phyloP scores from a whole-genome alignment of 2,113 vertebrate genomes.

The Halichoeres trimaculatus region DNA sequence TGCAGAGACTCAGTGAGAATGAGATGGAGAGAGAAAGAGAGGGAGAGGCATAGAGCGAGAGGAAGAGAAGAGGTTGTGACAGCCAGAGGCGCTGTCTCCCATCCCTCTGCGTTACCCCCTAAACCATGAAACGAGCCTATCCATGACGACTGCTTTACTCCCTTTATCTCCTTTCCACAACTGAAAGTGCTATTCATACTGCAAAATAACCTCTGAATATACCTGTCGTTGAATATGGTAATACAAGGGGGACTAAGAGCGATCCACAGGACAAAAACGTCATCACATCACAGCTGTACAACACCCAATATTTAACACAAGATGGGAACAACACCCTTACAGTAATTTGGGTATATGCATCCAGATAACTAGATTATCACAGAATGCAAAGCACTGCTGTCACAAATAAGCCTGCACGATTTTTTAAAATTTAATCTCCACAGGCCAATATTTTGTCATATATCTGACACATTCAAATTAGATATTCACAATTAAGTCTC shows the following conservation, averaged over 20 bases:
- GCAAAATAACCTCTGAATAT: conserved; percentile 43
- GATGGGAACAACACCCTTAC: conserved; percentile 20
- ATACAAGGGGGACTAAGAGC: conserved; percentile 13
- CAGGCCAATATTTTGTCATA: conserved; percentile 6
- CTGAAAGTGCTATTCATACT: conserved; percentile 54
- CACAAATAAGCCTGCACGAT: conserved; percentile 11
- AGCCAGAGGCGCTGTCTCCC: conserved; percentile 77
- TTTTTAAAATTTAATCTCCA: neutral
- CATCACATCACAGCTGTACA: conserved; percentile 21
- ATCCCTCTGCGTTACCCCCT: conserved; percentile 53
- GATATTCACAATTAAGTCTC: conserved; percentile 7
- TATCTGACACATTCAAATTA: neutral
- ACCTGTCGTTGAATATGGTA: conserved; percentile 59
- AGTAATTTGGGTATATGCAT: neutral
- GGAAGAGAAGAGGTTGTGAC: conserved; percentile 68
- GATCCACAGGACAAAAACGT: conserved; percentile 6
- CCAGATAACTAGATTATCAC: neutral
- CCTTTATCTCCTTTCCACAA: conserved; percentile 51
- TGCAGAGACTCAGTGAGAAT: conserved; percentile 57
- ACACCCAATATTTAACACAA: conserved; percentile 12
- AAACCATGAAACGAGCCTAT: conserved; percentile 68
- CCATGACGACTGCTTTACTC: conserved; percentile 54
- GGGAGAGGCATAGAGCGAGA: conserved; percentile 44
- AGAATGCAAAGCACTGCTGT: neutral
- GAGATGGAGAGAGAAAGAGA: conserved; percentile 44